Evolutionary conservation across 2,888 invertebrate species (phyloP), one percentile per base, ranked within the genome.

Genomic region (Parnassius orleans): DNA sequence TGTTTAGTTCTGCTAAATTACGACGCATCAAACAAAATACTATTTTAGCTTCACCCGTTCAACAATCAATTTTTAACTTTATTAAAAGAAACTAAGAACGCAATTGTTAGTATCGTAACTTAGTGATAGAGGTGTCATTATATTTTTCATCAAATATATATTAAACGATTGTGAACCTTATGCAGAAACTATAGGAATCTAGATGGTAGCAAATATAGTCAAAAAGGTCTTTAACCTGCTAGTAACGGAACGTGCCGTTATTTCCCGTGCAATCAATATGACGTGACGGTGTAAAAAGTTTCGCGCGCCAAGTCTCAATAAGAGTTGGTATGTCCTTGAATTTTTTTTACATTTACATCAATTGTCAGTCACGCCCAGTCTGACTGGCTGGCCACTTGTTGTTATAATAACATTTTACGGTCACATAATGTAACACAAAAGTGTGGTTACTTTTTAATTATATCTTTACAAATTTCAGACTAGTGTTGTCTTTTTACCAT

Each of bases 191-290:
- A 55, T 56, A 63, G 24, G 24, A 56, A 53, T 63, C 51, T 19
- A n/a, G 41, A 41, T 43, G 46, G 43, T 43, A 2, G 15, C 41
- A 53, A 63, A 60, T 63, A 53, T 56, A 55, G 54, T 48, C 47
- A 46, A 53, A 62, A 59, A 70, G 80, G 78, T 79, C 77, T 78
- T 76, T 76, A 75, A 80, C 80, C 67, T 65, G 68, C 41, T 63
- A 55, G 67, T 76, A 76, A 77, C 77, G 79, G 78, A 74, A 68
- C 65, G 65, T 24, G 75, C 82, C 80, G 82, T 83, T 83, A 82
- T 65, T 76, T 77, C 72, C 71, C 76, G 77, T 78, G 75, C 76
- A 78, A 77, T 76, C 78, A 79, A 75, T 77, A 80, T 79, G 81
- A 80, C 75, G 59, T n/a, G 24, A 7, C 33, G 5, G 68, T 15